Evolutionary conservation across 2,888 invertebrate genomes (phyloP).

Genomic region (Stenodema calcarata): DNA sequence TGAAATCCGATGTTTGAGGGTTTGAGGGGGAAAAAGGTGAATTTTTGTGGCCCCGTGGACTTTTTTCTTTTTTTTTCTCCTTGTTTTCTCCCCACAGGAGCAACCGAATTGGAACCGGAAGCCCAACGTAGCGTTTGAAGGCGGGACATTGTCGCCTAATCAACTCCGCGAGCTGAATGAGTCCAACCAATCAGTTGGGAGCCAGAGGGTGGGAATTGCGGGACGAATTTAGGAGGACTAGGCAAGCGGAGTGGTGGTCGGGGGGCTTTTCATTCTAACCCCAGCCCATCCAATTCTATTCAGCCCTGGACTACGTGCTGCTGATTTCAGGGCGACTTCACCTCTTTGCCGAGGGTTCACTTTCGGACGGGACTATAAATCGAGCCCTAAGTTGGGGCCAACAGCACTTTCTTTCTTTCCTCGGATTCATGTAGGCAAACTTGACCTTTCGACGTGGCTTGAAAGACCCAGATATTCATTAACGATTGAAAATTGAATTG

Average conservation of each 20-base stretch:
- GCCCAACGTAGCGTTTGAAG: conserved; percentile 38
- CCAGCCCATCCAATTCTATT: conserved; percentile 22
- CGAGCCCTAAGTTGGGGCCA: background rate
- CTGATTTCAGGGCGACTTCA: conserved; percentile 36
- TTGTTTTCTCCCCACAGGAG: background rate
- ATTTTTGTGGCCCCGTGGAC: background rate
- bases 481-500: too few species aligned
- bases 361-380: conserved; percentile 20
- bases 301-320: conserved; percentile 31
- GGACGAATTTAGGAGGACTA: background rate
- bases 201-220: conserved; percentile 13
- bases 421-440: background rate
- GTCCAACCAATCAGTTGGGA: conserved; percentile 41
- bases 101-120: conserved; percentile 21
- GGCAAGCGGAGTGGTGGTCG: background rate
- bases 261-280: conserved; percentile 21
- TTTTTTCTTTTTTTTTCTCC: background rate
- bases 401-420: background rate
- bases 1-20: too few species aligned
- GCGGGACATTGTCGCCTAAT: conserved; percentile 39
- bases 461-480: too few species aligned
- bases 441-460: background rate
- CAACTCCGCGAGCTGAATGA: conserved; percentile 35
- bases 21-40: too few species aligned
- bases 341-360: conserved; percentile 34